These are phyloP conservation scores for Acronicta psi DNA, from an alignment of 2,888 invertebrate genomes.

Conservation along the genomic window DNA sequence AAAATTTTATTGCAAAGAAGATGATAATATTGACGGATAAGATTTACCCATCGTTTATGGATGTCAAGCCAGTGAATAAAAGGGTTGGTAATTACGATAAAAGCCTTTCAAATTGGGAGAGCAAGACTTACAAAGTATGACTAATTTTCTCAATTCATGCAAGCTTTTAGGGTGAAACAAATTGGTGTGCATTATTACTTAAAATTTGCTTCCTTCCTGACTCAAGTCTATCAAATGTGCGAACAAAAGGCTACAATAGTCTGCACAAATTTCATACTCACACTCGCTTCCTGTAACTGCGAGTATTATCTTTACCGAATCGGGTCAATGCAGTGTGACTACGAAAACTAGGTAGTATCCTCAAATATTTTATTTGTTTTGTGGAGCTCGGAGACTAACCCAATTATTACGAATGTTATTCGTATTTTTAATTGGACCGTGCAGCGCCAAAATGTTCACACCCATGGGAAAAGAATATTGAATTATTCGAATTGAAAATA, in stretches of 20 bases:
- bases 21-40: conserved; percentile 3
- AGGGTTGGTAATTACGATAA: conserved; percentile 37
- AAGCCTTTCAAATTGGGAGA: conserved; percentile 25
- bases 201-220: conserved; percentile 67
- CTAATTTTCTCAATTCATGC: conserved; percentile 37
- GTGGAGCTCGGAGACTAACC: not conserved
- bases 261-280: conserved; percentile 68
- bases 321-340: conserved; percentile 71
- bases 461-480: too few relatives aligned
- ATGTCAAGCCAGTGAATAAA: conserved; percentile 19
- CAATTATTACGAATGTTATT: not conserved
- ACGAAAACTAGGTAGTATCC: conserved; percentile 54
- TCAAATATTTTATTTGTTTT: not conserved
- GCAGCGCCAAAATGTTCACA: not conserved
- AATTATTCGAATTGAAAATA: too few relatives aligned
- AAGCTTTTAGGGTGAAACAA: conserved; percentile 52
- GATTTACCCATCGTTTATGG: not conserved
- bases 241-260: conserved; percentile 58
- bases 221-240: conserved; percentile 60
- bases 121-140: conserved; percentile 4
- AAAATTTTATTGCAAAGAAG: not conserved
- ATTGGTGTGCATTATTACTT: conserved; percentile 62
- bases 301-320: conserved; percentile 79
- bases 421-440: not conserved
- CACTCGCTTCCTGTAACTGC: conserved; percentile 74